These are phyloP conservation scores for Laodelphax striatellus DNA, from an alignment of 1,140 invertebrate species.

Conservation along the genomic window DNA sequence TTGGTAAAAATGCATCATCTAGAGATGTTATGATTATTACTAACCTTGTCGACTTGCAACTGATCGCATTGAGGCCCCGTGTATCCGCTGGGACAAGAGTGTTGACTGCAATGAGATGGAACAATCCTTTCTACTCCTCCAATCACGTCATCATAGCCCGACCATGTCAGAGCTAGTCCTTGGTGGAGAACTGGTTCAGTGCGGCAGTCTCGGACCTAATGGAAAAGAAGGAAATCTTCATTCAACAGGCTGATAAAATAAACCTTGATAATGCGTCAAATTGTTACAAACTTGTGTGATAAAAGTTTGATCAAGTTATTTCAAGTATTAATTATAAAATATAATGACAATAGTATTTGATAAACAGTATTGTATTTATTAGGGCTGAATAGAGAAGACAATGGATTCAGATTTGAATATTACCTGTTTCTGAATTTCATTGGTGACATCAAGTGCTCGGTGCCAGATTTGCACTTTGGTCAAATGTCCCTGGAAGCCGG, in stretches of 20 bases:
- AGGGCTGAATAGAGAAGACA: too few relatives aligned
- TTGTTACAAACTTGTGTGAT: too few relatives aligned
- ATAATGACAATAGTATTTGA: too few relatives aligned
- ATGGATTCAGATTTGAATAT: background rate
- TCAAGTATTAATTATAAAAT: too few relatives aligned
- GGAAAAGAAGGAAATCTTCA: slow-evolving; percentile 4
- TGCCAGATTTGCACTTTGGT: slow-evolving; percentile 94
- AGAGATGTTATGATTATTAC: background rate
- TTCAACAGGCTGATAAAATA: background rate
- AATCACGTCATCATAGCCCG: slow-evolving; percentile 76
- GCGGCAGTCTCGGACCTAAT: slow-evolving; percentile 60
- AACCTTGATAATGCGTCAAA: too few relatives aligned
- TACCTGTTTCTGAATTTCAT: slow-evolving; percentile 88
- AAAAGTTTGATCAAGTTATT: too few relatives aligned
- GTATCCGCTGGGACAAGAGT: slow-evolving; percentile 75
- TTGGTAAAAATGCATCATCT: too few relatives aligned
- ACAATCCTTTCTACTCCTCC: slow-evolving; percentile 86
- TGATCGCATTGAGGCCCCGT: slow-evolving; percentile 72
- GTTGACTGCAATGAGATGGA: slow-evolving; percentile 82
- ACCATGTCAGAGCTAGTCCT: slow-evolving; percentile 79
- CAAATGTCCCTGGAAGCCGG: slow-evolving; percentile 88
- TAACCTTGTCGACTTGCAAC: slow-evolving; percentile 66
- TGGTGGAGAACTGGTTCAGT: slow-evolving; percentile 82
- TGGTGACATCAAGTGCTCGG: slow-evolving; percentile 75
- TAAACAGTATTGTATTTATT: too few relatives aligned